phyloP scores from a whole-genome alignment of 2,113 vertebrate genomes.

The Xiphophorus maculatus region DNA sequence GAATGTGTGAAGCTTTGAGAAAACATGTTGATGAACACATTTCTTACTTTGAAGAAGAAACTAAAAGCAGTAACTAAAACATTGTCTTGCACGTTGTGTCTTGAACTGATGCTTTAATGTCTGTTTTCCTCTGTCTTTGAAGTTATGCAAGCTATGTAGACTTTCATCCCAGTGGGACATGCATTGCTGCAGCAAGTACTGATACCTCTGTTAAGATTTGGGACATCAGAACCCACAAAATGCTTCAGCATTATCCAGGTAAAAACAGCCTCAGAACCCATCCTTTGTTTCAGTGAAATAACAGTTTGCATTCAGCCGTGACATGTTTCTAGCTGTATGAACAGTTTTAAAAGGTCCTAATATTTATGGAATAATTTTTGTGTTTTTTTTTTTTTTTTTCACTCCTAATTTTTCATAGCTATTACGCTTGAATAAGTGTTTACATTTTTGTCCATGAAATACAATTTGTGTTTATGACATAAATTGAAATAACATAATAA shows the following conservation, averaged over 20 bases:
- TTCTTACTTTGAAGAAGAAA: too few species aligned
- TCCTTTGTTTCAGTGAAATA: too few species aligned
- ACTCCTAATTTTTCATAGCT: not conserved
- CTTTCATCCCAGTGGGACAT: constrained; percentile 93
- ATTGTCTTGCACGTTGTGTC: not conserved
- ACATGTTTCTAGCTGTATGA: too few species aligned
- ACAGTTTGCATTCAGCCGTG: too few species aligned
- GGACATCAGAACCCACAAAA: constrained; percentile 92
- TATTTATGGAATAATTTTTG: not conserved
- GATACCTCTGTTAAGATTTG: constrained; percentile 95
- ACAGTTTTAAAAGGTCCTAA: not conserved
- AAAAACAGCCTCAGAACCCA: constrained; percentile 36
- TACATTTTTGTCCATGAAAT: constrained; percentile 17
- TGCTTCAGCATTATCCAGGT: constrained; percentile 95
- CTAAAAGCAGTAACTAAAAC: not conserved
- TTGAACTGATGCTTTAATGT: not conserved
- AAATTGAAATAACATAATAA: not conserved
- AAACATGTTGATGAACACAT: not conserved
- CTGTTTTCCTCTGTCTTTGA: constrained; percentile 6
- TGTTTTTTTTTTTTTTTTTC: not conserved
- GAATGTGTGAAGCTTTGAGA: not conserved
- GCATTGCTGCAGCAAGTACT: constrained; percentile 87
- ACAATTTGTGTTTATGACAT: not conserved
- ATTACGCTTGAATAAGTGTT: not conserved
- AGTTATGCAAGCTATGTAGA: constrained; percentile 91